phyloP scores from a whole-genome alignment of 2,797 vertebrate genomes.

The Lithobates sylvaticus region DNA sequence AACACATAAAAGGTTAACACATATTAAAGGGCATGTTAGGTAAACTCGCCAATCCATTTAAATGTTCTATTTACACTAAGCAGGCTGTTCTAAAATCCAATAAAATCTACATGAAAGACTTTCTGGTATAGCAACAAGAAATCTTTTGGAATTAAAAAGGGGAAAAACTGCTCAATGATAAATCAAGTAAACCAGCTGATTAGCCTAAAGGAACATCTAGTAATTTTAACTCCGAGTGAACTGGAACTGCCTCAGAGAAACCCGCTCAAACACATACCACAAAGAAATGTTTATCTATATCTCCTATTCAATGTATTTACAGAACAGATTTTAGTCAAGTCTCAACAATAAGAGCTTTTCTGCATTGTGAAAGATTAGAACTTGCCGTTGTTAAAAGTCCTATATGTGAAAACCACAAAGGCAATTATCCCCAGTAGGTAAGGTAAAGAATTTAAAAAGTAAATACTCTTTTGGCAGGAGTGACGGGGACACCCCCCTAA shows the following conservation, averaged over 20 bases:
- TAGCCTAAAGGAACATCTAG: neutral
- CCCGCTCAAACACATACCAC: slow-evolving; percentile 17
- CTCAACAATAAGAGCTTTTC: neutral
- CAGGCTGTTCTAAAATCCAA: no score
- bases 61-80: no score
- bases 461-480: neutral
- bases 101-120: no score
- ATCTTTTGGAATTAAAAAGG: no score
- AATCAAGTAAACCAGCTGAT: slow-evolving; percentile 29
- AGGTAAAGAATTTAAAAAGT: neutral
- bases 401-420: neutral
- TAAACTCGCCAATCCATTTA: no score
- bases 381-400: neutral
- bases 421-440: neutral
- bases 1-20: no score
- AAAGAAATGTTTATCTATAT: slow-evolving; percentile 25
- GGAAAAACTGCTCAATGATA: no score
- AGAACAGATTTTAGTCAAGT: slow-evolving; percentile 28
- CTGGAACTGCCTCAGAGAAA: slow-evolving; percentile 19
- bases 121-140: no score
- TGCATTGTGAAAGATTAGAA: neutral
- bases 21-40: no score
- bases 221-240: slow-evolving; percentile 21
- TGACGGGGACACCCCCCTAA: neutral
- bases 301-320: slow-evolving; percentile 18